phyloP scores from a whole-genome alignment of 2,888 invertebrate species.

The Theodoxus fluviatilis region DNA sequence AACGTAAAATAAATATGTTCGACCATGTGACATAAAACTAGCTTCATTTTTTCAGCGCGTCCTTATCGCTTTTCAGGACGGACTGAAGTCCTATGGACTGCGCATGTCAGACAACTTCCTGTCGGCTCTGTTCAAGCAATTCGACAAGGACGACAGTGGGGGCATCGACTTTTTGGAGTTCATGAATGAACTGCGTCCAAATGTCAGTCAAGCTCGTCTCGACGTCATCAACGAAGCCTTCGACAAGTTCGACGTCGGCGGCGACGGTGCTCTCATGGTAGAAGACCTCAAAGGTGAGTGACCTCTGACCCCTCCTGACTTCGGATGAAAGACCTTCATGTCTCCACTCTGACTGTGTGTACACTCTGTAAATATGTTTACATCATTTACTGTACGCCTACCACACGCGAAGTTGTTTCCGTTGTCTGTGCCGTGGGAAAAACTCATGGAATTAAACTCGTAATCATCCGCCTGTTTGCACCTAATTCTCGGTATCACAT shows the following conservation, averaged over 20 bases:
- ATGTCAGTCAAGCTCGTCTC: constrained; percentile 43
- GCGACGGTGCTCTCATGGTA: constrained; percentile 49
- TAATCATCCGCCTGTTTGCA: no score
- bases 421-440: no score
- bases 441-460: no score
- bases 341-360: not conserved
- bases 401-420: no score
- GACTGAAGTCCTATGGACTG: constrained; percentile 44
- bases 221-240: constrained; percentile 56
- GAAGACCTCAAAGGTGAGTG: constrained; percentile 58
- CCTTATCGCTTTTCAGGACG: no score
- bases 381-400: not conserved
- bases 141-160: constrained; percentile 53
- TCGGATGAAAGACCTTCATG: not conserved
- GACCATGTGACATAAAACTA: no score
- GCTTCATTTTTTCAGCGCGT: no score
- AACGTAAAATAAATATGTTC: no score
- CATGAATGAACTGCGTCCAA: constrained; percentile 48
- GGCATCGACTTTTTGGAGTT: constrained; percentile 58
- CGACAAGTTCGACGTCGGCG: constrained; percentile 53
- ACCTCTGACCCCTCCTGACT: not conserved
- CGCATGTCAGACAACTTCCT: constrained; percentile 46
- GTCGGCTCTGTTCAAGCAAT: constrained; percentile 43
- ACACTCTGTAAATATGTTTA: not conserved
- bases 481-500: no score